Conservation (phyloP, 2,888 invertebrate species). For the Drosophila birchii region DNA sequence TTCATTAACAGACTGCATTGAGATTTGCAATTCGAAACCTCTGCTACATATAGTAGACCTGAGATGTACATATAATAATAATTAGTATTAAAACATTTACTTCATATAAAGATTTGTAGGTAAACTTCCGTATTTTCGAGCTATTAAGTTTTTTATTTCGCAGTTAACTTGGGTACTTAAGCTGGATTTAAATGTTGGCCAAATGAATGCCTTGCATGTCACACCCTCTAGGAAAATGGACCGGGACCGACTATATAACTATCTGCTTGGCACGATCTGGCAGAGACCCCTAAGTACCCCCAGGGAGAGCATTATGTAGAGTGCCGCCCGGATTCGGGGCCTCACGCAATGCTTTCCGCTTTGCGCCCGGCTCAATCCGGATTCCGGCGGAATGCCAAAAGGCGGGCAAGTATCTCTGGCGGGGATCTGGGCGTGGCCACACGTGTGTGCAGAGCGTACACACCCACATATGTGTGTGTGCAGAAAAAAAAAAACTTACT, state of each 20-base stretch:
- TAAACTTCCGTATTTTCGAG: not conserved
- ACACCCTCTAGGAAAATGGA: constrained; percentile 16
- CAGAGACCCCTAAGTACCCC: constrained; percentile 20
- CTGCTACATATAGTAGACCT: not conserved
- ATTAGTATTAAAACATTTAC: too few relatives aligned
- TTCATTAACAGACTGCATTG: constrained; percentile 27
- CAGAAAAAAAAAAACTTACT: not conserved
- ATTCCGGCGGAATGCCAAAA: constrained; percentile 32
- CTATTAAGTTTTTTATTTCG: constrained; percentile 6
- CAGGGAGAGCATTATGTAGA: constrained; percentile 33
- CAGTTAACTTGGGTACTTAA: constrained; percentile 3
- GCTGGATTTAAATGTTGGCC: not conserved
- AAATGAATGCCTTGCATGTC: constrained; percentile 34
- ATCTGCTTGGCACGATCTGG: constrained; percentile 44
- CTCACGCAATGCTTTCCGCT: constrained; percentile 52
- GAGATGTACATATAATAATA: too few relatives aligned
- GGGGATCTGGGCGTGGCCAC: constrained; percentile 43
- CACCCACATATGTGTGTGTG: constrained; percentile 15
- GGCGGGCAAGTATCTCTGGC: constrained; percentile 28
- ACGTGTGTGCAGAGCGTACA: constrained; percentile 39
- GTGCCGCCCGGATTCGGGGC: constrained; percentile 21
- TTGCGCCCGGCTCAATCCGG: constrained; percentile 44
- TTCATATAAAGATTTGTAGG: not conserved
- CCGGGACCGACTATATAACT: constrained; percentile 7
- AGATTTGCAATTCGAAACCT: constrained; percentile 8